Evolutionary conservation across 2,888 invertebrate species (phyloP).

Genomic region (Sinotaia quadrata): DNA sequence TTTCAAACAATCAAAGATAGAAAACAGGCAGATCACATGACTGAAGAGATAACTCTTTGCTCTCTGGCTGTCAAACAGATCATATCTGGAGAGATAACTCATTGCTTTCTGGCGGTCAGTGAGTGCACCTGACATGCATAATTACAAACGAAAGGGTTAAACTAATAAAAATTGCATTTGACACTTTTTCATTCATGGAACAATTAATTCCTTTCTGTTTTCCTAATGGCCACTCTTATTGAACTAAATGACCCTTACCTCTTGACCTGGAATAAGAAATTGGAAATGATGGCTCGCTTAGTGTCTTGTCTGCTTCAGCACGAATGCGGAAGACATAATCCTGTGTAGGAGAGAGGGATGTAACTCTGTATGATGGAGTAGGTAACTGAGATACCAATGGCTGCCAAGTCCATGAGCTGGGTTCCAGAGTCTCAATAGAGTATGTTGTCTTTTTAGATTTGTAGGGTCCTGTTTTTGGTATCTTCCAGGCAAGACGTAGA

Average conservation of each 20-base stretch:
- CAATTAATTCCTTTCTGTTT: too few species aligned
- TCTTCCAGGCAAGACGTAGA: constrained; percentile 57
- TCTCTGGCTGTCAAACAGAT: too few species aligned
- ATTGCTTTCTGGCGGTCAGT: too few species aligned
- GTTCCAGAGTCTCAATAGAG: constrained; percentile 58
- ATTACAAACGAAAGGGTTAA: too few species aligned
- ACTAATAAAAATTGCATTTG: too few species aligned
- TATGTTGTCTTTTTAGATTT: constrained; percentile 51
- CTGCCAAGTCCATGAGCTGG: constrained; percentile 54
- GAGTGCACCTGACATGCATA: too few species aligned
- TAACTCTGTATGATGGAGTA: constrained; percentile 62
- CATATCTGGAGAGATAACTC: too few species aligned
- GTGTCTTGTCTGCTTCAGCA: constrained; percentile 95
- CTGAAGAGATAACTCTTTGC: too few species aligned
- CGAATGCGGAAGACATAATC: constrained; percentile 96
- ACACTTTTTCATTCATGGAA: too few species aligned
- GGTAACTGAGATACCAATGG: constrained; percentile 54
- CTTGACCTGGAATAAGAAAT: constrained; percentile 69
- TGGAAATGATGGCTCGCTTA: constrained; percentile 95
- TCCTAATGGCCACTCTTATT: background rate
- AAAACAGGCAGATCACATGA: too few species aligned
- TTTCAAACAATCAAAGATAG: too few species aligned
- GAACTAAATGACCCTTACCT: constrained; percentile 44
- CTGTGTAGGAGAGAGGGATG: constrained; percentile 84
- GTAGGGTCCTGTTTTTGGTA: constrained; percentile 43